Evolutionary conservation across 2,888 invertebrate species (phyloP).

Genomic region (Atethmia centrago): DNA sequence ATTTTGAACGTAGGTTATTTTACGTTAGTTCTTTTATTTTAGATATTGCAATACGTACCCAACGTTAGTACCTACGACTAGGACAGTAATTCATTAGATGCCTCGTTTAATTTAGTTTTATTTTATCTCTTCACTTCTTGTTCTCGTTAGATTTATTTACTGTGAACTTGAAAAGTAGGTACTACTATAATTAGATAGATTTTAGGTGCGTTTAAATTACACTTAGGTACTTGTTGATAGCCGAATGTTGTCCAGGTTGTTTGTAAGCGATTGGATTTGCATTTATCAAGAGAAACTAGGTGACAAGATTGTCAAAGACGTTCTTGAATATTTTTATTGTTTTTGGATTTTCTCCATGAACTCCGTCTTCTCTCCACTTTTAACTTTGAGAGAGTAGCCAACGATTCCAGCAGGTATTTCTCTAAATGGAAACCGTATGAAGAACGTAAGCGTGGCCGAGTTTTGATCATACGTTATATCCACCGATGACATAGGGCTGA

Average conservation of each 20-base stretch:
- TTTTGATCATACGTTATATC: constrained; percentile 59
- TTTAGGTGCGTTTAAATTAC: not conserved
- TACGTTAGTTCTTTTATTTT: too few relatives aligned
- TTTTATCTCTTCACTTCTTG: too few relatives aligned
- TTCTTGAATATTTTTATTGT: not conserved
- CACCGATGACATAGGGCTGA: constrained; percentile 67
- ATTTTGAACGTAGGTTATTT: too few relatives aligned
- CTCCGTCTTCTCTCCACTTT: not conserved
- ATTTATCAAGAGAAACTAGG: not conserved
- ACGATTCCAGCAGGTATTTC: constrained; percentile 67
- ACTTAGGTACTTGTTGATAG: constrained; percentile 82
- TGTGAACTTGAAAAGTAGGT: too few relatives aligned
- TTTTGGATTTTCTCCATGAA: not conserved
- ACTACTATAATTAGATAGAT: too few relatives aligned
- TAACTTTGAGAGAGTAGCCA: constrained; percentile 68
- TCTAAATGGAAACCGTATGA: constrained; percentile 70
- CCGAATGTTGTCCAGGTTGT: constrained; percentile 80
- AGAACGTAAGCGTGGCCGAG: constrained; percentile 60
- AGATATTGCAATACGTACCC: too few relatives aligned
- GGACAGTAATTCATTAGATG: too few relatives aligned
- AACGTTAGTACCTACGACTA: too few relatives aligned
- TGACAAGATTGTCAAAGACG: constrained; percentile 1
- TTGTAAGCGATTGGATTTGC: constrained; percentile 67
- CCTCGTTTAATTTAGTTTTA: too few relatives aligned
- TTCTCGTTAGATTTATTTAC: too few relatives aligned